A percentile compares a stretch with the other conserved stretches of the same genome.
Conservation (phyloP, 2,797 vertebrate species). For the Rhincodon typus region DNA sequence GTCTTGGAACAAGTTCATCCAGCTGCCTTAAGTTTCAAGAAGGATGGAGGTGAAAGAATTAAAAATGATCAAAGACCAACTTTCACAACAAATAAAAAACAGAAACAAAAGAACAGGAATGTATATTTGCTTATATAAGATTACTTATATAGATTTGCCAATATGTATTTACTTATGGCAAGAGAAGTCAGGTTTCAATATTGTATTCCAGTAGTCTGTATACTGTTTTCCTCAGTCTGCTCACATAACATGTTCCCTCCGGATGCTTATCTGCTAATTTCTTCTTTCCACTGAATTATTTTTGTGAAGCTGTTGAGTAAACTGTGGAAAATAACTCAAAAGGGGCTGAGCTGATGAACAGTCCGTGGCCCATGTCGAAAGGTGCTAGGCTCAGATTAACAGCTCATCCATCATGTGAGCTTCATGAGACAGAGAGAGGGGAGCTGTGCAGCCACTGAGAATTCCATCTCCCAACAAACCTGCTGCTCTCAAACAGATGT, state of each 20-base stretch:
- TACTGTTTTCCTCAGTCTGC: background rate
- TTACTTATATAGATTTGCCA: background rate
- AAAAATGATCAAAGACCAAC: background rate
- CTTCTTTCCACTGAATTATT: constrained; percentile 15
- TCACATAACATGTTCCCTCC: constrained; percentile 5
- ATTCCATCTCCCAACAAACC: constrained; percentile 14
- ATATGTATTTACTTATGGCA: background rate
- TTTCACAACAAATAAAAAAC: background rate
- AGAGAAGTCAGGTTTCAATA: background rate
- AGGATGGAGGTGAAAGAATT: background rate
- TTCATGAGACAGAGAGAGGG: background rate
- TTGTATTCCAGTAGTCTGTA: background rate
- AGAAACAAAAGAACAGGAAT: background rate
- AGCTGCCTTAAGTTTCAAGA: background rate
- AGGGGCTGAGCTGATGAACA: background rate
- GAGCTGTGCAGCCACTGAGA: background rate
- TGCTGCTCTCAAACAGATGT: constrained; percentile 18
- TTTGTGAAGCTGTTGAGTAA: constrained; percentile 18
- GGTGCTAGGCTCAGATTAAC: constrained; percentile 21
- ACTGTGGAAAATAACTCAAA: constrained; percentile 25
- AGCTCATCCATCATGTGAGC: constrained; percentile 1
- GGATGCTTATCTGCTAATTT: background rate
- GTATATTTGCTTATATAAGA: background rate
- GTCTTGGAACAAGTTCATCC: background rate
- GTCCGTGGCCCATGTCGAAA: background rate